phyloP scores from a whole-genome alignment of 2,113 vertebrate species.

The Notiomystis cincta region DNA sequence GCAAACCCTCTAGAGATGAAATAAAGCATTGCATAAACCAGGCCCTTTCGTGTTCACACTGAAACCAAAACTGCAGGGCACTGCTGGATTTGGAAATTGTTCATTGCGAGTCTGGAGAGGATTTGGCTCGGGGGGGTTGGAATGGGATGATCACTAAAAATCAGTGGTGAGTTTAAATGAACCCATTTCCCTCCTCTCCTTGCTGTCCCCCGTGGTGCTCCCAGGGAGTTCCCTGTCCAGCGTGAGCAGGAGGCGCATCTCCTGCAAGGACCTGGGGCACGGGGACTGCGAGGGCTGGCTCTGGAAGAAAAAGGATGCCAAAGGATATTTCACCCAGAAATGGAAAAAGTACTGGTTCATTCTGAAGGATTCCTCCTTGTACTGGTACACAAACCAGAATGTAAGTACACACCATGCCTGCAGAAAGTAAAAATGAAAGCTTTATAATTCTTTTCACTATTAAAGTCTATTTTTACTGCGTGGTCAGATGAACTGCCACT shows the following conservation, averaged over 20 bases:
- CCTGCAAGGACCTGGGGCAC: conserved; percentile 86
- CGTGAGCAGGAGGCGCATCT: conserved; percentile 85
- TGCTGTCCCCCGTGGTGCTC: not conserved
- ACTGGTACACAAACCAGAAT: conserved; percentile 93
- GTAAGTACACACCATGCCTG: conserved; percentile 62
- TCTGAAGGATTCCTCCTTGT: conserved; percentile 87
- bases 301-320: conserved; percentile 90
- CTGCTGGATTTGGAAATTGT: not conserved
- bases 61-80: not conserved
- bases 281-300: conserved; percentile 90
- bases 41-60: not conserved
- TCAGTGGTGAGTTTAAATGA: too few species aligned
- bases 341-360: conserved; percentile 95
- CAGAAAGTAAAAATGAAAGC: not conserved
- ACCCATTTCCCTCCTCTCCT: not conserved
- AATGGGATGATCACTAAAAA: too few species aligned
- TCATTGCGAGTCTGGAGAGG: not conserved
- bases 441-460: not conserved
- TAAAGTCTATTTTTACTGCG: not conserved
- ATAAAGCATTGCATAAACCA: not conserved
- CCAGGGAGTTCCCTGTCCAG: conserved; percentile 79
- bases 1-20: not conserved
- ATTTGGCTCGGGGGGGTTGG: not conserved
- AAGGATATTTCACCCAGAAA: conserved; percentile 88
- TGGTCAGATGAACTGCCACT: not conserved